These are phyloP conservation scores for Heliconius himera DNA, from an alignment of 1,140 invertebrate species.

Conservation along the genomic window DNA sequence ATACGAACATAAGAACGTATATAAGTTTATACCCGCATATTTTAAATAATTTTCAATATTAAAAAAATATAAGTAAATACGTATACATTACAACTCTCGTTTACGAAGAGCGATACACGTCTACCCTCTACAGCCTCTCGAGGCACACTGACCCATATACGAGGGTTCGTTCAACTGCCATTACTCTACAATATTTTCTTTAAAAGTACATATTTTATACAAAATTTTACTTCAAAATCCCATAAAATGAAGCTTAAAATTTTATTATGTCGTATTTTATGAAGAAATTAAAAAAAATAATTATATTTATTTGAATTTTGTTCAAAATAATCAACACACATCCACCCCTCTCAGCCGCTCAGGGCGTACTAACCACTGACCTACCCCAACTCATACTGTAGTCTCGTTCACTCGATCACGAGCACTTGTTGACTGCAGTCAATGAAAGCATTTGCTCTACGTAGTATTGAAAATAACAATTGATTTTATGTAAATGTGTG, in stretches of 20 bases:
- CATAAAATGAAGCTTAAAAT: no score
- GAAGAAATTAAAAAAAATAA: neutral
- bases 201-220: neutral
- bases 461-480: neutral
- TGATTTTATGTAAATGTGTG: neutral
- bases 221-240: neutral
- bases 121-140: neutral
- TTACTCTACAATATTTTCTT: neutral
- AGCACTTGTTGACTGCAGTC: neutral
- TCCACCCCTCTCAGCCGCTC: neutral
- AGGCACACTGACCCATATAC: constrained; percentile 5
- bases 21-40: no score
- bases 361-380: neutral
- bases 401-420: neutral
- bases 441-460: neutral
- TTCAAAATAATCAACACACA: neutral
- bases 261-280: neutral
- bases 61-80: neutral
- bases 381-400: neutral
- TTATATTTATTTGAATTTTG: neutral
- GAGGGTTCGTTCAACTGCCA: neutral
- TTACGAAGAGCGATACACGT: neutral
- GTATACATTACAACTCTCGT: neutral
- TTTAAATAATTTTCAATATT: no score
- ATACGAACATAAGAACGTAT: no score